phyloP scores from a whole-genome alignment of 2,113 vertebrate species.

The Pipa parva region DNA sequence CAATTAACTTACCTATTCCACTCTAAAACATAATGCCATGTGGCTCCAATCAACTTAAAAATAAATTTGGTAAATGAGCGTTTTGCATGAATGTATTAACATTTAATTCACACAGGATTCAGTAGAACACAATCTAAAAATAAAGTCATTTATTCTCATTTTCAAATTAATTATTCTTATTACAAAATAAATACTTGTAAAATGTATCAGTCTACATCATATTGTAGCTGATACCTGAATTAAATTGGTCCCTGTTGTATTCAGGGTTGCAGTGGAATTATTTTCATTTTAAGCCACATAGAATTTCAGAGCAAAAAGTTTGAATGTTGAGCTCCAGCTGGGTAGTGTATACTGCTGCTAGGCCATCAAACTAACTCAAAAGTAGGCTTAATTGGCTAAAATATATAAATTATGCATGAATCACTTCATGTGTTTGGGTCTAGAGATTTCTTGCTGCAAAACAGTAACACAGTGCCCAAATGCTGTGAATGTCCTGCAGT shows the following conservation, averaged over 20 bases:
- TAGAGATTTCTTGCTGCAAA: slow-evolving; percentile 33
- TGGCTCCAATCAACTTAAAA: background rate
- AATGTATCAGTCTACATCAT: background rate
- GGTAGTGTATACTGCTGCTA: slow-evolving; percentile 22
- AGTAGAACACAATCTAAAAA: background rate
- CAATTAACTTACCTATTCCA: slow-evolving; percentile 9
- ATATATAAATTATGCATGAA: slow-evolving; percentile 42
- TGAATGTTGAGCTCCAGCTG: slow-evolving; percentile 37
- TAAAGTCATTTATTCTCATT: background rate
- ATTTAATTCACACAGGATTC: background rate
- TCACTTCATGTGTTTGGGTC: slow-evolving; percentile 30
- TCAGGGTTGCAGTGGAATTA: slow-evolving; percentile 19
- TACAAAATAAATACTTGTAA: background rate
- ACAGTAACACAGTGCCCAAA: slow-evolving; percentile 31
- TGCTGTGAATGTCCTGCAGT: slow-evolving; percentile 33
- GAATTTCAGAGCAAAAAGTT: slow-evolving; percentile 33
- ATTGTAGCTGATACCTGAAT: slow-evolving; percentile 1
- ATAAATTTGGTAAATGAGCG: background rate
- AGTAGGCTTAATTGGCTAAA: slow-evolving; percentile 40
- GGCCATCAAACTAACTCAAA: slow-evolving; percentile 40
- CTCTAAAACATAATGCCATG: too few species aligned
- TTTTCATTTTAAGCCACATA: slow-evolving; percentile 15
- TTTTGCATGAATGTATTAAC: background rate
- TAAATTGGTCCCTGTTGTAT: slow-evolving; percentile 27
- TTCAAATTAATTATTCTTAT: background rate